Percentiles rank a stretch among this genome's conserved stretches.
Conservation (phyloP, 1,140 invertebrate genomes). For the Carcinoscorpius rotundicauda region DNA sequence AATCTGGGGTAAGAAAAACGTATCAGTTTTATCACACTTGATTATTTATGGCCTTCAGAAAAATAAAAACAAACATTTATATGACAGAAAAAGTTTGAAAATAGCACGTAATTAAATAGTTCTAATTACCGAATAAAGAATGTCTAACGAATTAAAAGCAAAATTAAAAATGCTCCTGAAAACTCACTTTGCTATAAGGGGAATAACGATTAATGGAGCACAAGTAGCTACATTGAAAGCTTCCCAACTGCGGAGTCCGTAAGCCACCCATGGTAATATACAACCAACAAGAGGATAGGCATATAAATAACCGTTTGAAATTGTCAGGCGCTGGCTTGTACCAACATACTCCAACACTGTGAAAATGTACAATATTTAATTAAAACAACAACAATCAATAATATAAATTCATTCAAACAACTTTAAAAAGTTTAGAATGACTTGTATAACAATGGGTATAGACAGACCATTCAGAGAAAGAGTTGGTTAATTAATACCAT, state of each 20-base stretch:
- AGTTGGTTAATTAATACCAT: no score
- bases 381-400: no score
- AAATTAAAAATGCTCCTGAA: neutral
- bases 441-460: no score
- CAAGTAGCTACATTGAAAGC: constrained; percentile 5
- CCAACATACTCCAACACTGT: constrained; percentile 18
- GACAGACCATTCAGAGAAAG: no score
- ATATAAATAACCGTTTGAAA: constrained; percentile 15
- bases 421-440: no score
- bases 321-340: constrained; percentile 5
- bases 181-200: constrained; percentile 7
- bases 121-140: neutral
- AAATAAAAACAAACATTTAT: constrained; percentile 5
- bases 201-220: constrained; percentile 7
- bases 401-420: no score
- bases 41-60: no score
- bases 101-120: no score
- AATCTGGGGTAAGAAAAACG: constrained; percentile 32
- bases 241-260: constrained; percentile 11
- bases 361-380: neutral
- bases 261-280: constrained; percentile 11
- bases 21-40: no score
- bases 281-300: constrained; percentile 11
- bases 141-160: neutral
- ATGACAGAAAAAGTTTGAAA: neutral